These are phyloP conservation scores for Thera britannica DNA, from an alignment of 2,888 invertebrate genomes.

Conservation along the genomic window DNA sequence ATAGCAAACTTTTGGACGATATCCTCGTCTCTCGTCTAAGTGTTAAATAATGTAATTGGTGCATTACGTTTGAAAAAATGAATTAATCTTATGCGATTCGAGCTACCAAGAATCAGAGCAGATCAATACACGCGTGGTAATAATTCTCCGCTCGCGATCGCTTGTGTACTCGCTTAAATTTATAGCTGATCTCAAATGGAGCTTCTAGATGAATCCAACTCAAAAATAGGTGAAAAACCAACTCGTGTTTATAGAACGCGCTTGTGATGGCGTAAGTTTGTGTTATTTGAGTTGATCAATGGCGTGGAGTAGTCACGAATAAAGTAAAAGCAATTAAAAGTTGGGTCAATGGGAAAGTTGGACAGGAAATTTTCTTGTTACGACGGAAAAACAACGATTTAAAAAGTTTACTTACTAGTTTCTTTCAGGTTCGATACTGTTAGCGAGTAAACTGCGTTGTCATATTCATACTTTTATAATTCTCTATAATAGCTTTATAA, in stretches of 20 bases:
- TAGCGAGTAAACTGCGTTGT: not conserved
- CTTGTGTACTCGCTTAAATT: conserved; percentile 34
- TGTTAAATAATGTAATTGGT: too few relatives aligned
- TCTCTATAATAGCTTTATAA: too few relatives aligned
- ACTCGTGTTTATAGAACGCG: conserved; percentile 22
- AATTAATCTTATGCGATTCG: not conserved
- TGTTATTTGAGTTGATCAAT: conserved; percentile 19
- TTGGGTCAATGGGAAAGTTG: conserved; percentile 8
- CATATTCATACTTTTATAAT: not conserved
- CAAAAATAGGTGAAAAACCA: conserved; percentile 19
- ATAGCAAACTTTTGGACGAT: too few relatives aligned
- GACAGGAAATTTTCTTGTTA: not conserved
- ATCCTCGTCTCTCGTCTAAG: too few relatives aligned
- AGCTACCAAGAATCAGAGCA: not conserved
- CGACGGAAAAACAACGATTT: conserved; percentile 8
- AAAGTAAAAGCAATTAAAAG: conserved; percentile 17
- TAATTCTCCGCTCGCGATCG: conserved; percentile 37
- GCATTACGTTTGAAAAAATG: too few relatives aligned
- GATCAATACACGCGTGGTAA: conserved; percentile 41
- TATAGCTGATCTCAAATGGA: conserved; percentile 33
- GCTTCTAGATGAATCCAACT: conserved; percentile 28
- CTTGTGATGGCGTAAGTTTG: conserved; percentile 15
- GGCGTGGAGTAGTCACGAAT: conserved; percentile 5
- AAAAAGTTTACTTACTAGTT: conserved; percentile 5
- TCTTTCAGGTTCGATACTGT: not conserved